phyloP scores from a whole-genome alignment of 2,888 invertebrate genomes.

The Drosophila neutralis region DNA sequence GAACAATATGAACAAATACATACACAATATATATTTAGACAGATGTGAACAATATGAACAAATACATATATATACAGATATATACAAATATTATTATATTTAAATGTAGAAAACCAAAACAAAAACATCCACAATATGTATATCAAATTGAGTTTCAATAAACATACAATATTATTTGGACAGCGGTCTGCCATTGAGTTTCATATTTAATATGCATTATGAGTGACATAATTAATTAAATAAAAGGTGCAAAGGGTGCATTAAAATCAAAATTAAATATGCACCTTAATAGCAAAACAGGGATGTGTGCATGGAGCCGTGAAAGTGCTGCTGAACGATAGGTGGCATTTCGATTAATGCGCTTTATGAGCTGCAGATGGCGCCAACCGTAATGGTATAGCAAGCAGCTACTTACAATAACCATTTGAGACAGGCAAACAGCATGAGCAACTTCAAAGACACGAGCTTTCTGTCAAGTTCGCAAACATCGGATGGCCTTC shows the following conservation, averaged over 20 bases:
- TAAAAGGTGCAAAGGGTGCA: background rate
- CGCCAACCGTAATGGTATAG: background rate
- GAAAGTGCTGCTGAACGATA: background rate
- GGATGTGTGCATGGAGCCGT: background rate
- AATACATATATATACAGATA: constrained; percentile 37
- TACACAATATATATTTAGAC: constrained; percentile 45
- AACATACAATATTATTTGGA: constrained; percentile 67
- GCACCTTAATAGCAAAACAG: background rate
- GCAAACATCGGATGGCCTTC: background rate
- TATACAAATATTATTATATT: constrained; percentile 55
- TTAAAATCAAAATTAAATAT: background rate
- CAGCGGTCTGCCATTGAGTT: background rate
- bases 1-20: constrained; percentile 51
- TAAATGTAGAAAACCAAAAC: constrained; percentile 55
- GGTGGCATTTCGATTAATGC: background rate
- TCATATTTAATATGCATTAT: background rate
- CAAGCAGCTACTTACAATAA: background rate
- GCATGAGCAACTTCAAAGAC: background rate
- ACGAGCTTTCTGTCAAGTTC: background rate
- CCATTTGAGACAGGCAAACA: background rate
- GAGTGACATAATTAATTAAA: background rate
- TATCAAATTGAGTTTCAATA: constrained; percentile 79
- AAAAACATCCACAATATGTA: constrained; percentile 59
- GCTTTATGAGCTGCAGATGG: background rate
- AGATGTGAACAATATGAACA: constrained; percentile 52